phyloP scores from a whole-genome alignment of 2,888 invertebrate species.

The Octodonta nipae region DNA sequence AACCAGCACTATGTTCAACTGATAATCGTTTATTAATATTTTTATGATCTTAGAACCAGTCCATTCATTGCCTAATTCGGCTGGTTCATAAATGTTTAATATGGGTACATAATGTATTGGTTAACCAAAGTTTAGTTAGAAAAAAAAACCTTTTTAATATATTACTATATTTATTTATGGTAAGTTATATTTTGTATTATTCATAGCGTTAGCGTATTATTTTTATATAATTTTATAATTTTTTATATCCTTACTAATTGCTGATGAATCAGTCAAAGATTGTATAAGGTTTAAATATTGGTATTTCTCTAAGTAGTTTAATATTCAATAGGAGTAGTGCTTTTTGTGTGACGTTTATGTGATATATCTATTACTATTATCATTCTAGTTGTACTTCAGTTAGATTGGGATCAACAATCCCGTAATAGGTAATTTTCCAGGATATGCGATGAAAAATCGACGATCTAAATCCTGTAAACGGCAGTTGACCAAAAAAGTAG shows the following conservation, averaged over 20 bases:
- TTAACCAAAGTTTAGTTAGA: slow-evolving; percentile 33
- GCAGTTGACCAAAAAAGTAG: too few relatives aligned
- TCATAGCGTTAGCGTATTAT: slow-evolving; percentile 28
- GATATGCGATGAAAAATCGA: slow-evolving; percentile 15
- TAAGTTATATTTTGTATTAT: slow-evolving; percentile 24
- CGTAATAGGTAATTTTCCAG: slow-evolving; percentile 14
- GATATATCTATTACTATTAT: slow-evolving; percentile 34
- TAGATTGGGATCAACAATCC: slow-evolving; percentile 13
- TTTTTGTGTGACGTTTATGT: slow-evolving; percentile 41
- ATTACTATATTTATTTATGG: slow-evolving; percentile 28
- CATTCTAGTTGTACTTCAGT: slow-evolving; percentile 23
- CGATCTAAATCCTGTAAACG: too few relatives aligned
- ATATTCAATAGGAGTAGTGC: slow-evolving; percentile 36
- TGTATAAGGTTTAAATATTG: slow-evolving; percentile 26
- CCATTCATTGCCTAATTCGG: too few relatives aligned
- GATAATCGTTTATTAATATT: too few relatives aligned
- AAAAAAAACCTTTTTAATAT: slow-evolving; percentile 24
- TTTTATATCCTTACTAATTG: slow-evolving; percentile 27
- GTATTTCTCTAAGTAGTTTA: slow-evolving; percentile 31
- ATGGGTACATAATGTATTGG: slow-evolving; percentile 28
- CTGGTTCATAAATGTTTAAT: slow-evolving; percentile 11
- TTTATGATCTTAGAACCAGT: too few relatives aligned
- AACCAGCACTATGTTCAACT: too few relatives aligned
- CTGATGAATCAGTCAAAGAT: slow-evolving; percentile 22
- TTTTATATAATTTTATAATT: slow-evolving; percentile 34